A percentile compares a stretch with the other conserved stretches of the same genome.
Evolutionary conservation across 2,113 vertebrate genomes (phyloP).

Genomic region (Bucco capensis): DNA sequence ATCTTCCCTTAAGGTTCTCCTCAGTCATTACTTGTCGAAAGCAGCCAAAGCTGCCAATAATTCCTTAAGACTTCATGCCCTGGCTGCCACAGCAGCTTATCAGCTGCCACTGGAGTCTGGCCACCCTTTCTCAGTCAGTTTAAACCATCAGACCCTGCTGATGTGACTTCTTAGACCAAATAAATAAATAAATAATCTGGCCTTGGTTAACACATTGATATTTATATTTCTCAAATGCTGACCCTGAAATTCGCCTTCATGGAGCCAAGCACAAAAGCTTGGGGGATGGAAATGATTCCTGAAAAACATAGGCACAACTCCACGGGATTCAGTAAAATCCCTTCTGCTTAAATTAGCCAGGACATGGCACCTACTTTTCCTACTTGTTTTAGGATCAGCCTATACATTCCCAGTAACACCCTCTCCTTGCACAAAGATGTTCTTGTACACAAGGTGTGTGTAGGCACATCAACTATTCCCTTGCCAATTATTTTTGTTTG

Average conservation of each 20-base stretch:
- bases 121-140: neutral
- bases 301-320: neutral
- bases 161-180: neutral
- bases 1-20: neutral
- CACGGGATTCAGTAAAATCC: neutral
- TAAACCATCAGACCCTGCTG: neutral
- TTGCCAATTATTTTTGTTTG: neutral
- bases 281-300: neutral
- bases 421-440: neutral
- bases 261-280: neutral
- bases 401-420: neutral
- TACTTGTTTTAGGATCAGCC: neutral
- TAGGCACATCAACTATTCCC: neutral
- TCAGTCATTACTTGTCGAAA: neutral
- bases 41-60: neutral
- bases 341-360: neutral
- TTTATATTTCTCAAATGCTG: neutral
- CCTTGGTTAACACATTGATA: neutral
- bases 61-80: neutral
- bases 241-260: neutral
- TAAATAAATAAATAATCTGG: neutral
- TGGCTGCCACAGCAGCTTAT: neutral
- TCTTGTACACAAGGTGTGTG: neutral
- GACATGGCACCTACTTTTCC: neutral
- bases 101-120: neutral